Conservation (phyloP, 2,888 invertebrate species). For the Nyleta sp. region DNA sequence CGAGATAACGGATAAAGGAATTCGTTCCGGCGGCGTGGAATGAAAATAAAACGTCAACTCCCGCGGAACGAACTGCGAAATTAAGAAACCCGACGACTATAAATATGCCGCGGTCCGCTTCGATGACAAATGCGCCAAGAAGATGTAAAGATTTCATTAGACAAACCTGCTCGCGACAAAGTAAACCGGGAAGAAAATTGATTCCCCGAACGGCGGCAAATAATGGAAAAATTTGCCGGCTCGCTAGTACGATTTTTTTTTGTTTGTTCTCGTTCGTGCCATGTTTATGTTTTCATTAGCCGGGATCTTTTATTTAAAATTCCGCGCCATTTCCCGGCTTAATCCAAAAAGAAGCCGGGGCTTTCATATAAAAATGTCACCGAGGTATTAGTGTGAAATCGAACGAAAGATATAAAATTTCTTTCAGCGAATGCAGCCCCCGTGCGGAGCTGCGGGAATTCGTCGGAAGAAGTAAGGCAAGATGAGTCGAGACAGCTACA, state of each 20-base stretch:
- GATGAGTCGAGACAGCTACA: conserved; percentile 60
- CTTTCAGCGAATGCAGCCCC: conserved; percentile 39
- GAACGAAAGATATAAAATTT: conserved; percentile 52
- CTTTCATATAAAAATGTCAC: conserved; percentile 56
- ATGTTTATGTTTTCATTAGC: conserved; percentile 39
- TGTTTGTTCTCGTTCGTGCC: neutral
- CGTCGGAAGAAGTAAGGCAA: conserved; percentile 48
- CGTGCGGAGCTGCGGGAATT: conserved; percentile 46
- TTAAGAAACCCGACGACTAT: conserved; percentile 32
- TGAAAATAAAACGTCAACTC: conserved; percentile 13
- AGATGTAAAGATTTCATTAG: conserved; percentile 33
- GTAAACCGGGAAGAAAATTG: conserved; percentile 20
- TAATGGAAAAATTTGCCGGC: conserved; percentile 6
- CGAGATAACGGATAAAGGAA: conserved; percentile 16
- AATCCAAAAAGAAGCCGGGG: conserved; percentile 34
- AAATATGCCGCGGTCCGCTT: conserved; percentile 17
- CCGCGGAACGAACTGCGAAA: conserved; percentile 27
- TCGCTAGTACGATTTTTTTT: conserved; percentile 2
- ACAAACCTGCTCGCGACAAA: conserved; percentile 15
- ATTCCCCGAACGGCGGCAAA: conserved; percentile 3
- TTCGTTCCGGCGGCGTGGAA: neutral
- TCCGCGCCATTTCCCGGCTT: conserved; percentile 37
- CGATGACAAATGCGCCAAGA: conserved; percentile 26
- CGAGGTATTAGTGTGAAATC: conserved; percentile 52
- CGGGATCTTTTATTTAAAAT: conserved; percentile 37